Percentiles rank a stretch among this genome's conserved stretches.
These are phyloP conservation scores for Naso thynnoides DNA, from an alignment of 2,797 vertebrate species.

Conservation along the genomic window DNA sequence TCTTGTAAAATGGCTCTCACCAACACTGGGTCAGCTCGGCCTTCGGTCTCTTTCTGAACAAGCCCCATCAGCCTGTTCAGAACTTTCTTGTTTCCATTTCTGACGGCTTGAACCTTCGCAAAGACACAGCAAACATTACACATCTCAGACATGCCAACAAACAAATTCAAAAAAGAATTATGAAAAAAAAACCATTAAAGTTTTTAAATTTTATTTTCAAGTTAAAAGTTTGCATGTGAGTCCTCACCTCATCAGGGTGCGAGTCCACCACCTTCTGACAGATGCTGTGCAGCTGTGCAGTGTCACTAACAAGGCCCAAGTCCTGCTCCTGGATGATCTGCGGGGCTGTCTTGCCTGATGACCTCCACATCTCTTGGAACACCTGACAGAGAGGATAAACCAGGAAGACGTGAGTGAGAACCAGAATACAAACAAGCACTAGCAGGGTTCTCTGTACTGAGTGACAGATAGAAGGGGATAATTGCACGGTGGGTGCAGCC, in stretches of 20 bases:
- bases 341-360: constrained; percentile 83
- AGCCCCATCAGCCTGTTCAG: constrained; percentile 94
- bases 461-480: constrained; percentile 35
- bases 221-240: not conserved
- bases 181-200: too few relatives aligned
- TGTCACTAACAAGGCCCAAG: constrained; percentile 87
- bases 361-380: constrained; percentile 91
- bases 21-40: constrained; percentile 87
- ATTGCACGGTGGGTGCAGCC: constrained; percentile 37
- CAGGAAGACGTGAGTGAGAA: constrained; percentile 17
- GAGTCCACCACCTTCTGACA: constrained; percentile 89
- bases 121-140: not conserved
- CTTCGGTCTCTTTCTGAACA: constrained; percentile 90
- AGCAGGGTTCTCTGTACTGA: not conserved
- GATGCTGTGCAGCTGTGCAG: constrained; percentile 85
- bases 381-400: constrained; percentile 82
- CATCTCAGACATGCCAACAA: not conserved
- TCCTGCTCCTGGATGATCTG: constrained; percentile 90
- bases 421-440: constrained; percentile 13
- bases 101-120: constrained; percentile 88
- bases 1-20: constrained; percentile 89
- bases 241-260: constrained; percentile 89
- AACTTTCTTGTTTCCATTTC: constrained; percentile 89
- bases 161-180: too few relatives aligned
- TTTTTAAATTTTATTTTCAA: accelerated